These are phyloP conservation scores for Callorhinus ursinus DNA, from an alignment of 2,113 vertebrate species.

Conservation along the genomic window DNA sequence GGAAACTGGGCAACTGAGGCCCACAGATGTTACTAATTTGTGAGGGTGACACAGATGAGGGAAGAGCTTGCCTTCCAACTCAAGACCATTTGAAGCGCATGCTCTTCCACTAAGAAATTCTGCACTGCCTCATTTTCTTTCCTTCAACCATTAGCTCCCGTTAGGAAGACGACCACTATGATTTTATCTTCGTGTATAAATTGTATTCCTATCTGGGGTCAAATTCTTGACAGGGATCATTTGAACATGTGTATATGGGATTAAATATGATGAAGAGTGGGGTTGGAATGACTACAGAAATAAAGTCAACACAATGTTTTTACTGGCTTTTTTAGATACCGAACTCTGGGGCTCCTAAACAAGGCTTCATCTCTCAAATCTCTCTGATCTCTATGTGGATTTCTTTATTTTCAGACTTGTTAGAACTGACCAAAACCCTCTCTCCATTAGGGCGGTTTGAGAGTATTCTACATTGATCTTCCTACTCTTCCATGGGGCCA, in stretches of 20 bases:
- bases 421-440: background rate
- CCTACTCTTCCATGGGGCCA: background rate
- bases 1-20: background rate
- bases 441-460: background rate
- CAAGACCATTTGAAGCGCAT: background rate
- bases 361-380: background rate
- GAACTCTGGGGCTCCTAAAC: background rate
- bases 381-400: background rate
- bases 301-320: background rate
- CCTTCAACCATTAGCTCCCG: background rate
- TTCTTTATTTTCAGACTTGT: slow-evolving; percentile 29
- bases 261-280: background rate
- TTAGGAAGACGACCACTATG: background rate
- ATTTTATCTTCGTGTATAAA: slow-evolving; percentile 4
- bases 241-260: background rate
- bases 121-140: slow-evolving; percentile 37
- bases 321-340: background rate
- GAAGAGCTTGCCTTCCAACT: background rate
- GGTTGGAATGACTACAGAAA: background rate
- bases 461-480: slow-evolving; percentile 46
- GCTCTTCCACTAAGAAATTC: background rate
- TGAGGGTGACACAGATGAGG: background rate
- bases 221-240: background rate
- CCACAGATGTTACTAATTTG: background rate
- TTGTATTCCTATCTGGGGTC: background rate